Evolutionary conservation across 2,113 vertebrate species (phyloP), one percentile per base, ranked within the genome.

Genomic region (Centrocercus urophasianus): DNA sequence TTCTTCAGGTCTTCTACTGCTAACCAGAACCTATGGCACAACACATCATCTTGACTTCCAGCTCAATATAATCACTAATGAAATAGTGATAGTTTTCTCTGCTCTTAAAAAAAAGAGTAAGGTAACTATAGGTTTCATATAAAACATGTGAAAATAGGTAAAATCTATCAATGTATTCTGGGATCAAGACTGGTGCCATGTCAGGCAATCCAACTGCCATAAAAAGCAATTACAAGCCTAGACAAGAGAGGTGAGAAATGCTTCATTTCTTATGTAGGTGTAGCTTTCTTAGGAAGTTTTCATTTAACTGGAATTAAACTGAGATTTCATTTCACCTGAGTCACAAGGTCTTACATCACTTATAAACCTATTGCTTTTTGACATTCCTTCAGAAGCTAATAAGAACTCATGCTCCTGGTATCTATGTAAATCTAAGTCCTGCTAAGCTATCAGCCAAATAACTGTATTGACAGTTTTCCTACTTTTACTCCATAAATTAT

Each of bases 1-100:
- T 98, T 99, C 97, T 99, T 99, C 95, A 99, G 85, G 90, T 99
- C 99, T 96, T 99, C 99, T 89, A 99, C 99, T 2, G 99, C 98
- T 96, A 99, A 94, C 99, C 99, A 99, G 98, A 99, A 99, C 98
- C 99, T 99, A 40, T 4, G 69, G 42, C 20, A 89, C 64, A 96
- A 92, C 10, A 89, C 5, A 80, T 30, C 45, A 83, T 15, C 24
- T 61, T 90, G 28, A 92, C 30, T 89, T 85, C 59, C 63, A 76
- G 8, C 47, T 64, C 40, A 60, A 15, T 19, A 27, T 13, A 63
- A 65, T n/a, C 25, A 43, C 56, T 57, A 84, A 72, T 9, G 10
- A 83, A 82, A 28, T 14, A 11, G 10, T 69, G 3, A 1, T 4
- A 8, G 4, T 73, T 15, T n/a, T 43, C 27, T 70, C 42, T 64